Base-by-base conservation (phyloP, 2,888 invertebrate species). In the Cantharis rustica region DNA sequence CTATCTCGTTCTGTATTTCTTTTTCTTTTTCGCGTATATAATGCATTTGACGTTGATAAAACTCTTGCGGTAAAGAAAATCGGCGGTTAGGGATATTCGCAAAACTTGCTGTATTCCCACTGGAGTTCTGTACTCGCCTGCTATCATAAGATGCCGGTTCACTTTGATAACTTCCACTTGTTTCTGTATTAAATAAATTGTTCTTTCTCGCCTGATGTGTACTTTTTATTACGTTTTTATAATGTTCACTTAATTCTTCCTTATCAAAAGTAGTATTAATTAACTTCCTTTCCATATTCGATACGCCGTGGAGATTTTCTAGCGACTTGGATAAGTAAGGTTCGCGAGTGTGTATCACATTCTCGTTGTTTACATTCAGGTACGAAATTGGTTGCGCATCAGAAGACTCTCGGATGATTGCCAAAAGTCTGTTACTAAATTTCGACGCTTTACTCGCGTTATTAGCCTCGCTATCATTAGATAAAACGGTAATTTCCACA, bases 21-120 rank as follows among this genome's bases (percentile, higher is more conserved):
- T 91, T 90, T 88, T 94, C 94, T 87, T 93, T 93, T 86, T 90
- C 90, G 31, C 90, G 87, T 31, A 94, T 92, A 81, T 93, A 92
- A 83, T 92, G 90, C 88, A 93, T 90, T 88, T 92, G 92, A 81
- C 90, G 89, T 75, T 91, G 90, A 86, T 90, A 91, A 84, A 93
- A 86, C 83, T 93, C 93, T 83, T 92, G 90, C 0, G 93, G 93
- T 69, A 93, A 86, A 15, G 93, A 93, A 9, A 91, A 90, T 70
- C 92, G 88, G 71, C 90, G 85, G 23, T 82, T 69, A 68, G 80
- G 79, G 63, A 78, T 77, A 64, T 71, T 68, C 62, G 68, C 31
- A 62, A 70, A 76, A 68, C 76, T 70, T 71, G 70, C 20, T 16
- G 27, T 72, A 73, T 73, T 73, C 73, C 73, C 76, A 66, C 17